phyloP scores from a whole-genome alignment of 2,797 vertebrate genomes.

The Intellagama lesueurii region DNA sequence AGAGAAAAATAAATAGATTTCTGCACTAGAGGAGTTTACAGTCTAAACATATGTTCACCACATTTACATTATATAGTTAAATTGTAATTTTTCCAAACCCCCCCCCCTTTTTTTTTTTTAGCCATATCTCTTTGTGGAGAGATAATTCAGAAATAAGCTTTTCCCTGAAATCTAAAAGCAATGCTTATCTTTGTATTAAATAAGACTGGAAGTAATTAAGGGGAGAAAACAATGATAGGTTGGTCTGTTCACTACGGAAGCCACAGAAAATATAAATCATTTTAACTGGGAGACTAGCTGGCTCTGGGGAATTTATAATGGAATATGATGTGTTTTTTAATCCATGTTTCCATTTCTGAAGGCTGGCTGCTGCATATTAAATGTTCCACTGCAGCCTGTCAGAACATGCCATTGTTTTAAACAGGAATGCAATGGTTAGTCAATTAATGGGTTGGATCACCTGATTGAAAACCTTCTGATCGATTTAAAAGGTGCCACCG shows the following conservation, averaged over 20 bases:
- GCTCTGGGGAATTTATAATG: conserved; percentile 36
- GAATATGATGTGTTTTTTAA: conserved; percentile 31
- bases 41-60: conserved; percentile 41
- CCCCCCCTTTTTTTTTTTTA: not conserved
- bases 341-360: conserved; percentile 52
- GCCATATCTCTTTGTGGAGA: not conserved
- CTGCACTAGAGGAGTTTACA: too few relatives aligned
- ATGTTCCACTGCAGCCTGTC: conserved; percentile 1
- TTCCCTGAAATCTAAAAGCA: conserved; percentile 51
- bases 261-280: conserved; percentile 50
- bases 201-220: conserved; percentile 59
- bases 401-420: conserved; percentile 1
- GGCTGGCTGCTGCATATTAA: conserved; percentile 40
- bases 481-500: conserved; percentile 4
- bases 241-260: conserved; percentile 50
- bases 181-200: conserved; percentile 60
- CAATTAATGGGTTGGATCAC: not conserved
- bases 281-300: conserved; percentile 59
- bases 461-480: not conserved
- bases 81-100: too few relatives aligned
- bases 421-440: not conserved
- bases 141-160: conserved; percentile 41
- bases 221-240: conserved; percentile 50
- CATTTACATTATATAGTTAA: conserved; percentile 48
- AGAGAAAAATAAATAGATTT: too few relatives aligned